A percentile compares a stretch with the other conserved stretches of the same genome.
phyloP scores from a whole-genome alignment of 2,113 vertebrate genomes.

The Paracanthobrama guichenoti region DNA sequence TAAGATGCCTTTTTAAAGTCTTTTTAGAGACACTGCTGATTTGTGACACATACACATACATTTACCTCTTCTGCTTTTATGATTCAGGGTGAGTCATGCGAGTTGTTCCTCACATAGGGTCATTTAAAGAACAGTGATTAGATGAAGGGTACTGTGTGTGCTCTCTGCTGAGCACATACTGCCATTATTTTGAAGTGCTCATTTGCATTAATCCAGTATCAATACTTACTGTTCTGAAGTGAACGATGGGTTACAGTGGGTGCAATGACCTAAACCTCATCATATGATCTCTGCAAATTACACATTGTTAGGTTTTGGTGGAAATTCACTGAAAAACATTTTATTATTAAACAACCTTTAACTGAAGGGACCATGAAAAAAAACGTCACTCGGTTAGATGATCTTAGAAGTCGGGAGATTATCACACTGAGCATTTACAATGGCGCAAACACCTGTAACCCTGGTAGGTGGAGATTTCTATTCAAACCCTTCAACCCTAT shows the following conservation, averaged over 20 bases:
- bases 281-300: not conserved
- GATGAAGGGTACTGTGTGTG: not conserved
- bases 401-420: too few relatives aligned
- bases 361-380: not conserved
- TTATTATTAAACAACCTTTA: not conserved
- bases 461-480: too few relatives aligned
- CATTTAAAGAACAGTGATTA: not conserved
- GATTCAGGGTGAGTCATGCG: not conserved
- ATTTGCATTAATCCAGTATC: conserved; percentile 1
- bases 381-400: too few relatives aligned
- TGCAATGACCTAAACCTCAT: not conserved
- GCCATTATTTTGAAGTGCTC: not conserved
- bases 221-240: not conserved
- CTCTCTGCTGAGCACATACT: conserved; percentile 1
- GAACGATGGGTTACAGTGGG: not conserved
- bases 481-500: too few relatives aligned
- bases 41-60: not conserved
- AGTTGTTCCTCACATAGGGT: not conserved
- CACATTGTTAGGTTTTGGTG: not conserved
- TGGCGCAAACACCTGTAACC: too few relatives aligned
- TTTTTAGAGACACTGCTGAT: not conserved
- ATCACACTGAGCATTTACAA: too few relatives aligned
- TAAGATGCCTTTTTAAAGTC: too few relatives aligned
- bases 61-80: not conserved
- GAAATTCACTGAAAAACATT: not conserved